Percentiles rank a stretch among this genome's conserved stretches.
phyloP scores from a whole-genome alignment of 2,113 vertebrate genomes.

The Carlito syrichta region DNA sequence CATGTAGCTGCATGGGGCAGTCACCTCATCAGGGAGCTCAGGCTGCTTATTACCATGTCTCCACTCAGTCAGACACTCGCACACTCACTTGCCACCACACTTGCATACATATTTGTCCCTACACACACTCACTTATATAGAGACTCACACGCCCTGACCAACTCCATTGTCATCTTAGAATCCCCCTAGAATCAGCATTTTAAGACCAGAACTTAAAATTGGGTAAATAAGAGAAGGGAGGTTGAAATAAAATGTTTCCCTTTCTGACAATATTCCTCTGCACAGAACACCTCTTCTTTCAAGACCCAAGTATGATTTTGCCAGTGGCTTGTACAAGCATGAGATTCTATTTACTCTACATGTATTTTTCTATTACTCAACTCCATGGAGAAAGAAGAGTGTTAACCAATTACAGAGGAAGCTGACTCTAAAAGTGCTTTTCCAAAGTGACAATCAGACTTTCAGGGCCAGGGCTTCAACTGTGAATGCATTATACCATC shows the following conservation, averaged over 20 bases:
- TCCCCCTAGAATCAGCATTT: constrained; percentile 32
- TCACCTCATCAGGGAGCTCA: no score
- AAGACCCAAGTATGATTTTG: constrained; percentile 65
- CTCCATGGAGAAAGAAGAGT: constrained; percentile 58
- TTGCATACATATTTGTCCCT: no score
- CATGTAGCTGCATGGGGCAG: no score
- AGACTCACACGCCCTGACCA: no score
- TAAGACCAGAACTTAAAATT: constrained; percentile 32
- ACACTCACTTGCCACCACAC: no score
- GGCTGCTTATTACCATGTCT: no score
- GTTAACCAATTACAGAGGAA: constrained; percentile 65
- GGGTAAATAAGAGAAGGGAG: constrained; percentile 4
- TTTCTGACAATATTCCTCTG: constrained; percentile 46
- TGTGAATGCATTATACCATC: constrained; percentile 44
- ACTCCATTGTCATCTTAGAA: no score
- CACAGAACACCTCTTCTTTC: constrained; percentile 44
- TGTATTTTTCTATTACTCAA: constrained; percentile 79
- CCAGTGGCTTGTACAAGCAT: constrained; percentile 57
- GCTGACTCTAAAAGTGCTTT: constrained; percentile 64
- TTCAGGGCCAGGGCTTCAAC: constrained; percentile 48
- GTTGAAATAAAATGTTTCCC: background rate
- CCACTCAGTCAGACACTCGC: no score
- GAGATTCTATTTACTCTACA: constrained; percentile 78
- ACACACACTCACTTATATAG: no score
- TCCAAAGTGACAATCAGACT: constrained; percentile 66